Percentiles rank a stretch among this genome's conserved stretches.
These are phyloP conservation scores for Pycnomerus fuliginosus DNA, from an alignment of 2,888 invertebrate genomes.

Conservation along the genomic window DNA sequence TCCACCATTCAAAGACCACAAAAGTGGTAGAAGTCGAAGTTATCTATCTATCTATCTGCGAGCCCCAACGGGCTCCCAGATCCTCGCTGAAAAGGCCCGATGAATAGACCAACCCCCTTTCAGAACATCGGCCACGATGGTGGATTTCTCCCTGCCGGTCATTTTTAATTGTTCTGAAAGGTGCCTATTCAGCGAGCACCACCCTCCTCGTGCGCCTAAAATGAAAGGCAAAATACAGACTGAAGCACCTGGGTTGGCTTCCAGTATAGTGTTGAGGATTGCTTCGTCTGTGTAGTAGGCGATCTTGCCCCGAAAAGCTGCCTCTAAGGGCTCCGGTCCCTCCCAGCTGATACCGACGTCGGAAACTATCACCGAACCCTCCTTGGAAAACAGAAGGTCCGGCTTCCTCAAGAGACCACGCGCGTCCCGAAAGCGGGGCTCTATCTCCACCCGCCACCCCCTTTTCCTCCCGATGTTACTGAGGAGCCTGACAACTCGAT, in stretches of 20 bases:
- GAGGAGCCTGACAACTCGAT: slow-evolving; percentile 16
- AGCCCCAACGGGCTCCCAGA: too few relatives aligned
- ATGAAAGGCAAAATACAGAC: background rate
- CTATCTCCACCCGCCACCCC: slow-evolving; percentile 15
- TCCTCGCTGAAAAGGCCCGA: too few relatives aligned
- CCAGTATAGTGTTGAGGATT: background rate
- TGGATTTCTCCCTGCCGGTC: background rate
- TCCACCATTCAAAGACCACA: too few relatives aligned
- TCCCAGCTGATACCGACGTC: slow-evolving; percentile 23
- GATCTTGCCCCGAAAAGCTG: too few relatives aligned
- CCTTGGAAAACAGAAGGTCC: slow-evolving; percentile 16
- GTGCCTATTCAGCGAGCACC: background rate
- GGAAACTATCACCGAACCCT: slow-evolving; percentile 3
- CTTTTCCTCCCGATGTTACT: background rate
- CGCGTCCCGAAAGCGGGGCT: slow-evolving; percentile 11
- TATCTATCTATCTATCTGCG: too few relatives aligned
- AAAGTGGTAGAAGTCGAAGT: too few relatives aligned
- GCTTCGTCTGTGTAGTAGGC: background rate
- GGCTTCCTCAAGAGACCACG: slow-evolving; percentile 20
- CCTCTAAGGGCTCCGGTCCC: too few relatives aligned
- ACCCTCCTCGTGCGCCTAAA: slow-evolving; percentile 1
- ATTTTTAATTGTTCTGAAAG: background rate
- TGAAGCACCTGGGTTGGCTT: background rate
- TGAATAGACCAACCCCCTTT: too few relatives aligned
- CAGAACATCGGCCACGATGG: background rate